A percentile compares a stretch with the other conserved stretches of the same genome.
phyloP scores from a whole-genome alignment of 2,113 vertebrate genomes.

The Chaetops frenatus region DNA sequence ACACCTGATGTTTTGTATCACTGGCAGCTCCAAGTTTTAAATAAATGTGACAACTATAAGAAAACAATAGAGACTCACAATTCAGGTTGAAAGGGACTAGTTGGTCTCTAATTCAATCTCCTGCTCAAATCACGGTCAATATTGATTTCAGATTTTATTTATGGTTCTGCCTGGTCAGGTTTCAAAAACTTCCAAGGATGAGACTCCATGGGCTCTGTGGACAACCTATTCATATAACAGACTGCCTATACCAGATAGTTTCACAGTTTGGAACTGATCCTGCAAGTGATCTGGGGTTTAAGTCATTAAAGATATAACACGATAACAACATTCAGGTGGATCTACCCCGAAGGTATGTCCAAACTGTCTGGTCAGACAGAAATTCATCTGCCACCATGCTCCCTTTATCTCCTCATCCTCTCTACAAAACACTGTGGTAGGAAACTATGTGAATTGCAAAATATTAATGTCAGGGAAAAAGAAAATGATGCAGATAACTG shows the following conservation, averaged over 20 bases:
- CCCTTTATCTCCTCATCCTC: not conserved
- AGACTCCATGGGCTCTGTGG: not conserved
- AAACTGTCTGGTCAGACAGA: not conserved
- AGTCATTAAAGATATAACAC: not conserved
- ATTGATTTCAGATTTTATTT: not conserved
- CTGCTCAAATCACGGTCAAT: not conserved
- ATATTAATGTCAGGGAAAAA: conserved; percentile 13
- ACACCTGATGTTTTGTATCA: conserved; percentile 4
- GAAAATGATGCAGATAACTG: conserved; percentile 13
- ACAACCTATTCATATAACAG: not conserved
- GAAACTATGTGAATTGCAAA: conserved; percentile 50
- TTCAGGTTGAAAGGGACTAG: not conserved
- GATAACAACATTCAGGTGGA: not conserved
- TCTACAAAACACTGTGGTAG: conserved; percentile 5
- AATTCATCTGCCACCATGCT: not conserved
- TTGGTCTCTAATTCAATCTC: not conserved
- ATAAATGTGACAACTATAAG: not conserved
- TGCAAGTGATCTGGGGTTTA: not conserved
- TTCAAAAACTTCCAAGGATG: not conserved
- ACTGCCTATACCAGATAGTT: not conserved
- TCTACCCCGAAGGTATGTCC: not conserved
- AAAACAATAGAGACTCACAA: not conserved
- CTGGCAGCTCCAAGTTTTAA: not conserved
- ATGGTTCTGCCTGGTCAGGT: not conserved
- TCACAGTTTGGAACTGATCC: not conserved